Base-by-base conservation (phyloP, 2,797 vertebrate genomes). In the Champsocephalus esox region DNA sequence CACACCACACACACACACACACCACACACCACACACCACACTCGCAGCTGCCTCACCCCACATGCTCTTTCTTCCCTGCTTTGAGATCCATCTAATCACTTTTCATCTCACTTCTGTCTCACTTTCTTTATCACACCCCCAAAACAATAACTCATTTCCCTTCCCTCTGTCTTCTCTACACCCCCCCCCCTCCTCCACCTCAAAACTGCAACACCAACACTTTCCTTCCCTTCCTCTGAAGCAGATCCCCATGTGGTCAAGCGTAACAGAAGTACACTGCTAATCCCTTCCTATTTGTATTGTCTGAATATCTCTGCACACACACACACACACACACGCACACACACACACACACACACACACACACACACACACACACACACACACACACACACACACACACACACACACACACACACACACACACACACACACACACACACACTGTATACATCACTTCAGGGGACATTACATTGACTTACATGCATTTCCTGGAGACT, bases 241-340 rank as follows among this genome's bases (percentile, higher is more conserved):
- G 49, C 67, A 56, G 43, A 77, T 76, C 70, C 71, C 55, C 58
- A 67, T 68, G 81, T 77, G 77, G 75, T 84, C 72, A 61, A 69
- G 48, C 52, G 66, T 63, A 77, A 67, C 49, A 57, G 48, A 11
- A 64, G 49, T n/a, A 1, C 14, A 0, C 32, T 49, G 44, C 50
- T 61, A 69, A 75, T 45, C 49, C 10, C 12, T 44, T 69, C 77
- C 62, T 81, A 63, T 81, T 81, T 79, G 64, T 64, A 68, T 73
- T 73, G 75, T 58, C 14, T 62, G 68, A 68, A 52, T 34, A 50
- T 46, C 41, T 56, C 62, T 24, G 9, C 24, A 46, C 41, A 49
- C 34, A 19, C 44, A 56, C 55, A 32, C 38, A 19, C 41, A 28
- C 17, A 34, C 12, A 43, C 34, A 56, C 56, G 56, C 28, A 24